Percentiles rank a stretch among this genome's conserved stretches.
Evolutionary conservation across 2,797 vertebrate genomes (phyloP).

Genomic region (Austrolebias charrua): DNA sequence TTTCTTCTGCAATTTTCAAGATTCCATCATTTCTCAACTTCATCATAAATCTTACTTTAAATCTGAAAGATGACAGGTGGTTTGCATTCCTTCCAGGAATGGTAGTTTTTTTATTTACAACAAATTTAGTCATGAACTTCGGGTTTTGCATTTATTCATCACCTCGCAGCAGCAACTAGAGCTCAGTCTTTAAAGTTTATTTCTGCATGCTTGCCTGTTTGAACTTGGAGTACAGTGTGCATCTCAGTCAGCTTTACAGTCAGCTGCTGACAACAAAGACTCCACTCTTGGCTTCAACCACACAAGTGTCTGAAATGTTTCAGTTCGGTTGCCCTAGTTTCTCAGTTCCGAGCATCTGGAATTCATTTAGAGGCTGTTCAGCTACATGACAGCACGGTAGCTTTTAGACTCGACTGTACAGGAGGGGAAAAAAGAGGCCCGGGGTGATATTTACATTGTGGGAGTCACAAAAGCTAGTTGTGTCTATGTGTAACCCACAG

Average conservation of each 20-base stretch:
- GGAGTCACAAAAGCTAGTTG: conserved; percentile 53
- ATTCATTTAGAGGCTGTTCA: conserved; percentile 63
- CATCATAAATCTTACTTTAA: too few relatives aligned
- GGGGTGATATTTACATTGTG: conserved; percentile 41
- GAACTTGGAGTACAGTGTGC: neutral
- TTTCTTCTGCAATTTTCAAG: too few relatives aligned
- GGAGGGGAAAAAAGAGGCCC: neutral
- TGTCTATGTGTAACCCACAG: conserved; percentile 6
- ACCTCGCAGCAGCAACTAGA: neutral
- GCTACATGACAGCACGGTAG: conserved; percentile 47
- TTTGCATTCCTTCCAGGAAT: too few relatives aligned
- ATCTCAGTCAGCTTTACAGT: conserved; percentile 4
- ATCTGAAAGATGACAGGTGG: too few relatives aligned
- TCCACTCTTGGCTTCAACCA: conserved; percentile 22
- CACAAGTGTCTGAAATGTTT: conserved; percentile 48
- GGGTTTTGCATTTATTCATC: neutral
- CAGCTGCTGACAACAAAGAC: conserved; percentile 38
- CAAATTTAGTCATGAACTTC: neutral
- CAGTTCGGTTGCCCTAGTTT: conserved; percentile 54
- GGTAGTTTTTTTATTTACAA: too few relatives aligned
- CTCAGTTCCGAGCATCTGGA: conserved; percentile 69
- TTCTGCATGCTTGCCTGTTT: conserved; percentile 9
- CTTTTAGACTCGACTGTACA: conserved; percentile 43
- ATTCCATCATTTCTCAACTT: too few relatives aligned
- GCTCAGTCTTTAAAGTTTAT: neutral